phyloP scores from a whole-genome alignment of 2,113 vertebrate species.

The Dromiciops gliroides region DNA sequence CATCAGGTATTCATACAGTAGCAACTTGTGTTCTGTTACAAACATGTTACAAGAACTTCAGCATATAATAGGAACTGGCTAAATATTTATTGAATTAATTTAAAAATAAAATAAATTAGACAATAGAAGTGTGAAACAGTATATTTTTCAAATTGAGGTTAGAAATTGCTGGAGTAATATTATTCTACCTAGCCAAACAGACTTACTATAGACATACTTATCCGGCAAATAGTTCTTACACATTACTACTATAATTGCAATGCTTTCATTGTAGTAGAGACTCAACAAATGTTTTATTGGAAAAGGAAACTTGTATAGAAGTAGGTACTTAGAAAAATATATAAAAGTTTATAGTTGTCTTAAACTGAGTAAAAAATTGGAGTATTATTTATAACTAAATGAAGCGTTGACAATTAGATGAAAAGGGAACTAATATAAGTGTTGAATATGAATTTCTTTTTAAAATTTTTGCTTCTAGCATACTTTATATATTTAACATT shows the following conservation, averaged over 20 bases:
- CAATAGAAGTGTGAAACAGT: neutral
- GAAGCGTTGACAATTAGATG: constrained; percentile 27
- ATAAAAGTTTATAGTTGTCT: neutral
- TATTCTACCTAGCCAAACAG: neutral
- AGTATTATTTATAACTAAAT: constrained; percentile 1
- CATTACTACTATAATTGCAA: neutral
- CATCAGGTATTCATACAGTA: neutral
- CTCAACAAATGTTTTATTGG: too few species aligned
- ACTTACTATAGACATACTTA: neutral
- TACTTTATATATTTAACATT: neutral
- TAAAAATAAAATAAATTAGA: neutral
- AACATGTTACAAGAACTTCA: neutral
- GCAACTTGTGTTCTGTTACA: neutral
- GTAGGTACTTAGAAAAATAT: neutral
- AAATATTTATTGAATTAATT: neutral
- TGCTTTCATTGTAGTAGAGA: neutral
- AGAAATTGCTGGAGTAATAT: neutral
- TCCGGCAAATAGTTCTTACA: neutral
- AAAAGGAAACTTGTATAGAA: neutral
- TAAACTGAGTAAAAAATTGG: neutral
- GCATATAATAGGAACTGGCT: neutral
- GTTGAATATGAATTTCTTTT: neutral
- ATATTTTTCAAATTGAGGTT: neutral
- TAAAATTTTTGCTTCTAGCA: constrained; percentile 22
- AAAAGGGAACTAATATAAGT: neutral